These are phyloP conservation scores for Cerastis leucographa DNA, from an alignment of 2,888 invertebrate species.

Conservation along the genomic window DNA sequence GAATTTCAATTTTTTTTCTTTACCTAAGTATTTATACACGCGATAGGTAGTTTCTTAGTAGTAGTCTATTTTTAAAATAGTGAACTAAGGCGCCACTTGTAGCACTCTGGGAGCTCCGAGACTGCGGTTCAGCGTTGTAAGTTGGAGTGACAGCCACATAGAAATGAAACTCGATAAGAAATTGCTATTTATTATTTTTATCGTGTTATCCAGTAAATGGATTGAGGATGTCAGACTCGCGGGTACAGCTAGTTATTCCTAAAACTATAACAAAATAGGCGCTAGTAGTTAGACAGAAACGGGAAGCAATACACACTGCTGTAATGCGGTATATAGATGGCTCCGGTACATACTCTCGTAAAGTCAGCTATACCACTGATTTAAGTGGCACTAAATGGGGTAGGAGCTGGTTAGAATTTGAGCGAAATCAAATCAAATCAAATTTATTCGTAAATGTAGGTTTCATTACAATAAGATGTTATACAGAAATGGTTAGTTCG, in stretches of 20 bases:
- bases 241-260: not conserved
- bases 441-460: no score
- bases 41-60: not conserved
- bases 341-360: conserved; percentile 39
- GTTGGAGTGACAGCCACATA: conserved; percentile 31
- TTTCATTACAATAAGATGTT: no score
- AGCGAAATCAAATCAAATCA: no score
- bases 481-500: no score
- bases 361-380: conserved; percentile 35
- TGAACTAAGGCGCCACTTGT: conserved; percentile 26
- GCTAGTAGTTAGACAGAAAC: conserved; percentile 16
- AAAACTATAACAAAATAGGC: conserved; percentile 9
- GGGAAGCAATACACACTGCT: not conserved
- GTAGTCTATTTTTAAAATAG: not conserved
- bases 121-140: conserved; percentile 6
- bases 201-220: not conserved
- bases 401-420: not conserved
- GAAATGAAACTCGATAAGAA: conserved; percentile 16
- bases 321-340: conserved; percentile 15
- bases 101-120: conserved; percentile 23
- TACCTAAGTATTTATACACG: no score
- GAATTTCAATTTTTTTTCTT: no score
- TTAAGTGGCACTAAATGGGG: no score
- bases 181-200: not conserved
- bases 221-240: no score